Evolutionary conservation across 37 sponge, comb jelly and placozoan genomes (phyloP).

Genomic region (Crambe crambe): DNA sequence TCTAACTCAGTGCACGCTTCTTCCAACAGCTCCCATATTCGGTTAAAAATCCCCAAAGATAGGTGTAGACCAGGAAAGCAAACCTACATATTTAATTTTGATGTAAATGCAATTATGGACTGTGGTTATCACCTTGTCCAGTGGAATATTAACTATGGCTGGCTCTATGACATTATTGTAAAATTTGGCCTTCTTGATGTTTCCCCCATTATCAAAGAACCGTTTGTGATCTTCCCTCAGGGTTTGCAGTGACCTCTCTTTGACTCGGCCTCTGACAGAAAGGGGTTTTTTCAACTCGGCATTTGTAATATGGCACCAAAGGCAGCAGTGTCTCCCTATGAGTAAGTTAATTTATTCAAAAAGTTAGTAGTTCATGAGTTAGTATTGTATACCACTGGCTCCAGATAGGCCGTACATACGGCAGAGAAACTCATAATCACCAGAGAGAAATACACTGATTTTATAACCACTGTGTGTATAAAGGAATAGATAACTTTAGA

Average conservation of each 20-base stretch:
- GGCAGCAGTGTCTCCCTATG: slow-evolving; percentile 41
- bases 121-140: slow-evolving; percentile 9
- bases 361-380: background rate
- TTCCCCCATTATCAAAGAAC: slow-evolving; percentile 18
- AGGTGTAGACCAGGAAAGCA: slow-evolving; percentile 51
- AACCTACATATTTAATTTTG: slow-evolving; percentile 9
- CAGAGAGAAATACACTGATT: slow-evolving; percentile 36
- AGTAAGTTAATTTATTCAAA: background rate
- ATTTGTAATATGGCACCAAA: slow-evolving; percentile 47
- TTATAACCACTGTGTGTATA: slow-evolving; percentile 1
- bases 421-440: slow-evolving; percentile 63
- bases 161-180: slow-evolving; percentile 45
- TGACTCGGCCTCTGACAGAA: background rate
- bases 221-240: slow-evolving; percentile 9
- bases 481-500: background rate
- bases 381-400: slow-evolving; percentile 30
- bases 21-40: slow-evolving; percentile 20
- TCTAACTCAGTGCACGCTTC: slow-evolving; percentile 28
- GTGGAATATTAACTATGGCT: slow-evolving; percentile 23
- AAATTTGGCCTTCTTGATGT: slow-evolving; percentile 35
- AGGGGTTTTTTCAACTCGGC: slow-evolving; percentile 15
- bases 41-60: slow-evolving; percentile 35
- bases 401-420: slow-evolving; percentile 47
- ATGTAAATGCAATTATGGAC: background rate
- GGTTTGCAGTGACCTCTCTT: slow-evolving; percentile 6